These are phyloP conservation scores for Actinia equina DNA, from an alignment of 64 coral and sea anemone genomes.

Conservation along the genomic window DNA sequence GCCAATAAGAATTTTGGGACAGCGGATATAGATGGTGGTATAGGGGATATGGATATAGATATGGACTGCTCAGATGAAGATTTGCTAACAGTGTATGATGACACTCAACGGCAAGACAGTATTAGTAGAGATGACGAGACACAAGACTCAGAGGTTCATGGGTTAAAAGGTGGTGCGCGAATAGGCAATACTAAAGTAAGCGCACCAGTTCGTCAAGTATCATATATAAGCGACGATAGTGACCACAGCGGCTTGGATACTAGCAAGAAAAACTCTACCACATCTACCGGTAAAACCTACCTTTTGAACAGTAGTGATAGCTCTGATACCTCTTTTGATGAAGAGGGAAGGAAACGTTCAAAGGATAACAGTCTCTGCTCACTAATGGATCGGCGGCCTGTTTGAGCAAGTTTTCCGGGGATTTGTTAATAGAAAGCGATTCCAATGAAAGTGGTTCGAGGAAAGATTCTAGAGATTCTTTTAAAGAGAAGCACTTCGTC, in stretches of 20 bases:
- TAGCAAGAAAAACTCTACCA: neutral
- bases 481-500: neutral
- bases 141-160: neutral
- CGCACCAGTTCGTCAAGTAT: neutral
- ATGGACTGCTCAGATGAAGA: constrained; percentile 27
- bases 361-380: constrained; percentile 24
- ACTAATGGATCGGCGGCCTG: neutral
- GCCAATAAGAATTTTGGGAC: neutral
- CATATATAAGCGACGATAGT: neutral
- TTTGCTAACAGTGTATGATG: neutral
- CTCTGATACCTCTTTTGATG: neutral
- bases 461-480: neutral
- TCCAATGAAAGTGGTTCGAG: neutral
- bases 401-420: constrained; percentile 11
- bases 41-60: neutral
- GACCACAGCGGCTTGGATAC: neutral
- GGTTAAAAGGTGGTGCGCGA: neutral
- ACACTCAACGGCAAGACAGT: neutral
- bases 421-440: constrained; percentile 16
- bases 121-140: neutral
- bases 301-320: neutral
- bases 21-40: neutral
- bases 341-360: neutral
- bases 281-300: neutral
- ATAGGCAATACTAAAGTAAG: neutral